Conservation (phyloP, 2,888 invertebrate species). For the Hecatera dysodea region DNA sequence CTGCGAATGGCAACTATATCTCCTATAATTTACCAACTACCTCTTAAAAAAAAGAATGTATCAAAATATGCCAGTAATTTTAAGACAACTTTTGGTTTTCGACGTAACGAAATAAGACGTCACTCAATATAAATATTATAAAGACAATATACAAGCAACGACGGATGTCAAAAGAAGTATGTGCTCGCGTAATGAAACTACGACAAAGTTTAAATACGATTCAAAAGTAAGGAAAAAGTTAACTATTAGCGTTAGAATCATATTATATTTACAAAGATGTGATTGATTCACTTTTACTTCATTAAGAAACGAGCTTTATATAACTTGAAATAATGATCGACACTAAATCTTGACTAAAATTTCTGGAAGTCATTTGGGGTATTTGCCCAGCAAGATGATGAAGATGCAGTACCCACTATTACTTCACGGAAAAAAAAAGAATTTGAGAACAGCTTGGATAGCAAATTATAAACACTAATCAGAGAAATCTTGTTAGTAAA, state of each 20-base stretch:
- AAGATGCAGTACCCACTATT: not conserved
- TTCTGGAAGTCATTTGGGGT: not conserved
- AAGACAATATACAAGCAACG: not conserved
- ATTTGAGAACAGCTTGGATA: not conserved
- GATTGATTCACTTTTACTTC: not conserved
- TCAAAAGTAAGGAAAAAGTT: not conserved
- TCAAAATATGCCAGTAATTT: not conserved
- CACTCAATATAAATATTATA: slow-evolving; percentile 2
- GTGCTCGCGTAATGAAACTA: not conserved
- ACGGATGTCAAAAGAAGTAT: not conserved
- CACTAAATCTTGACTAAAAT: not conserved
- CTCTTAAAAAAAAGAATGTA: too few species aligned
- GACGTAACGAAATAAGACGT: not conserved
- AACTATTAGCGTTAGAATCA: not conserved
- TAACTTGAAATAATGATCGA: not conserved
- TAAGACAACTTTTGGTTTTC: not conserved
- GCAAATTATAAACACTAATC: not conserved
- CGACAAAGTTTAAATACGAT: slow-evolving; percentile 1
- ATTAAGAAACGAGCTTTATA: too few species aligned
- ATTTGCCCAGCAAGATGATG: not conserved
- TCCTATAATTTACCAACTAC: too few species aligned
- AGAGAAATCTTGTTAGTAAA: not conserved
- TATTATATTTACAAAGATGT: too few species aligned
- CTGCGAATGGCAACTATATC: too few species aligned
- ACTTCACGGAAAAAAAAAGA: not conserved